Conservation (phyloP, 1,140 invertebrate genomes). For the Heliconius himera region DNA sequence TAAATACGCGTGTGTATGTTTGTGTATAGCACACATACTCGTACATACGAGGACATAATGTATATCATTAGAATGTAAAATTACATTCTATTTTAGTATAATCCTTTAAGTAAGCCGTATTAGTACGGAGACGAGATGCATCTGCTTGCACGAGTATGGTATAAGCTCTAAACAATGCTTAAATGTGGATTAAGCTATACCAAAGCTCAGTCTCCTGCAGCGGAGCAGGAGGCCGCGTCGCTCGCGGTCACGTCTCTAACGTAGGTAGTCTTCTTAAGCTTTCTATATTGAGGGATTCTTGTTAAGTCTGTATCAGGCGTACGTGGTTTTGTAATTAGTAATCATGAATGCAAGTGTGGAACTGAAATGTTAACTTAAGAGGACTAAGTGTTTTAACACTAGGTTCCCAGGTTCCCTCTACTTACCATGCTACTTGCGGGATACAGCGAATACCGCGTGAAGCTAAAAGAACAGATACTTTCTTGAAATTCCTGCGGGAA, state of each 20-base stretch:
- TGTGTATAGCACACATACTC: no score
- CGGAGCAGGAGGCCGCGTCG: background rate
- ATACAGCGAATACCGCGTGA: no score
- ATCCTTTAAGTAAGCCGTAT: constrained; percentile 8
- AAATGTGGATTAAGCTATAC: background rate
- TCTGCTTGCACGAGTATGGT: background rate
- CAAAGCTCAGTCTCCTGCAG: background rate
- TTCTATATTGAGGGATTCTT: background rate
- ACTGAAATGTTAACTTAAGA: no score
- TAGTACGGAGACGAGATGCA: background rate
- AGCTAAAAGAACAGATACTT: no score
- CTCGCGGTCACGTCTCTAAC: background rate
- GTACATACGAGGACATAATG: no score
- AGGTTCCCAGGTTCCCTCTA: no score
- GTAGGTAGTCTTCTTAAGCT: background rate
- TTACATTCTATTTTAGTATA: background rate
- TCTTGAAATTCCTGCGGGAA: no score
- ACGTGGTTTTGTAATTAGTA: background rate
- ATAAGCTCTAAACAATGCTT: background rate
- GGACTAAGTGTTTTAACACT: no score
- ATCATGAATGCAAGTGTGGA: background rate
- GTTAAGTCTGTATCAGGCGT: background rate
- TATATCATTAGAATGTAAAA: no score
- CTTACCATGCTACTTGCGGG: no score
- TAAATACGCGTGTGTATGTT: no score